Conservation (phyloP, 1,140 invertebrate species). For the Heliconius melpomene region DNA sequence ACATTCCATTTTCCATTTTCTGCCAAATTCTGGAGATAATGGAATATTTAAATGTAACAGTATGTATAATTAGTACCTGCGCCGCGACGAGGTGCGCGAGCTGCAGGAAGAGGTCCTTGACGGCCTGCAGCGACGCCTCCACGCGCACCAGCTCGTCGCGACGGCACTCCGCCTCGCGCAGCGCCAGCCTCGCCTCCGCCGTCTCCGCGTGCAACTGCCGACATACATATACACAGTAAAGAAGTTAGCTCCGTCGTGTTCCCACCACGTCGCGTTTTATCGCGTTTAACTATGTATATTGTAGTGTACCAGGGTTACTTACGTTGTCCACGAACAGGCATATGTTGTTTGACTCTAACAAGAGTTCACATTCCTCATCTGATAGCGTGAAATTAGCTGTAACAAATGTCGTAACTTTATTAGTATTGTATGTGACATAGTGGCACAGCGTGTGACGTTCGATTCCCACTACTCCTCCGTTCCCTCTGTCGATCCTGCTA, state of each 20-base stretch:
- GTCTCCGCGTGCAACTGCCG: slow-evolving; percentile 90
- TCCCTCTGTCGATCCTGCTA: no score
- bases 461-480: no score
- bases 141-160: slow-evolving; percentile 92
- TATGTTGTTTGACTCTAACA: slow-evolving; percentile 81
- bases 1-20: no score
- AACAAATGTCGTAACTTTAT: slow-evolving; percentile 35
- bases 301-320: slow-evolving; percentile 51
- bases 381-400: slow-evolving; percentile 81
- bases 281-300: no score
- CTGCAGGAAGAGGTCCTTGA: slow-evolving; percentile 92
- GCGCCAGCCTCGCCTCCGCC: slow-evolving; percentile 88
- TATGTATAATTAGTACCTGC: slow-evolving; percentile 80
- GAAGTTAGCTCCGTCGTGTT: not conserved
- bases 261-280: no score
- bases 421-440: not conserved
- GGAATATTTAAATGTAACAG: not conserved
- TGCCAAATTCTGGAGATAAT: not conserved
- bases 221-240: slow-evolving; percentile 34
- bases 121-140: slow-evolving; percentile 89
- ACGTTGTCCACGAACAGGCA: slow-evolving; percentile 84
- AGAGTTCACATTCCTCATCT: slow-evolving; percentile 80
- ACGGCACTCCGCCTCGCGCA: slow-evolving; percentile 91
- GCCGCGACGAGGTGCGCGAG: slow-evolving; percentile 88
- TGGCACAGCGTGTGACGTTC: not conserved